Base-by-base conservation (phyloP, 1,140 invertebrate genomes). In the Diploscapter pachys region DNA sequence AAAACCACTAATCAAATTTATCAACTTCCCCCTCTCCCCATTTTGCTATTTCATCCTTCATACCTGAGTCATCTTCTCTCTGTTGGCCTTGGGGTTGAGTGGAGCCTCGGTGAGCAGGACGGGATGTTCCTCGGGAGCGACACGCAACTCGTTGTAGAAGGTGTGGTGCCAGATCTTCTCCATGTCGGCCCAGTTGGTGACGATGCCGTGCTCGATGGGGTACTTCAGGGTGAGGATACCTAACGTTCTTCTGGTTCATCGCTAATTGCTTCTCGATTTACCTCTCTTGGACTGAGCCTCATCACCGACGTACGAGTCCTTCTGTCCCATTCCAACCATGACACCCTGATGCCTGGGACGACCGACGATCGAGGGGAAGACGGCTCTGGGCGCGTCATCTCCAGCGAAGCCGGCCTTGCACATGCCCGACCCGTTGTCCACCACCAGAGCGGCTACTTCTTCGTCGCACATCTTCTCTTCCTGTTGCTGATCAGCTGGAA, bases 341-440 rank as follows among this genome's bases (percentile, higher is more conserved):
- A 86, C 85, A 69, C 83, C 82, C 67, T 84, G 88, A 83, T 90
- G 89, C 66, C 89, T 81, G 64, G 89, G 89, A 63, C 89, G 85
- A 73, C 89, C 89, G 66, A 90, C 89, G 80, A 90, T 90, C 67
- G 89, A 89, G 49, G 89, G 89, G 80, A 90, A 90, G 62, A 94
- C 92, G 85, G 92, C 92, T 80, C 92, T 89, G 59, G 92, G 92
- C 64, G 92, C 92, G 88, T 93, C 92, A 87, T 93, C 92, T 80
- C 92, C 92, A 78, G 93, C 92, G 87, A 94, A 94, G 79, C 93
- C 93, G 86, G 93, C 92, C 86, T 94, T 93, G 88, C 92, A 93
- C 92, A 93, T 93, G 78, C 92, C 92, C 78, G 92, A 92, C 80
- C 92, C 92, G 90, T 93, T 93, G 88, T 94, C 93, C 61, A 94